Percentiles rank a stretch among this genome's conserved stretches.
phyloP scores from a whole-genome alignment of 2,113 vertebrate species.

The Gnathonemus echidnorhynchus region DNA sequence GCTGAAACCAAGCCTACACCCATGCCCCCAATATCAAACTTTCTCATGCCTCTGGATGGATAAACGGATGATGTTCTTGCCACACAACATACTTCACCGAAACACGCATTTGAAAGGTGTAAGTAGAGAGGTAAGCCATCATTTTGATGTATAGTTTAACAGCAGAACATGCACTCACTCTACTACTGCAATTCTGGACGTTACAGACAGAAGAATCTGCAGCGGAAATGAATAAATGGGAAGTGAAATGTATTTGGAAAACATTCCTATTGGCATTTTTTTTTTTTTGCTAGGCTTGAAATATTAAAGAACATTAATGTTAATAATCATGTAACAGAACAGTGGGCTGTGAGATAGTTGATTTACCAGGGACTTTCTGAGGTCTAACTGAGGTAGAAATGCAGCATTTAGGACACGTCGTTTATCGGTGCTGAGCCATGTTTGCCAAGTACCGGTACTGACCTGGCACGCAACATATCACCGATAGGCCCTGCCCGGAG shows the following conservation, averaged over 20 bases:
- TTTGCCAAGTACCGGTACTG: neutral
- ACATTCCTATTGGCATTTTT: neutral
- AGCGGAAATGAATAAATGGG: neutral
- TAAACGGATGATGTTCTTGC: neutral
- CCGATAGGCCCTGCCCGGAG: neutral
- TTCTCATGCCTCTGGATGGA: neutral
- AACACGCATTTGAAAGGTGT: neutral
- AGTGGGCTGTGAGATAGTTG: neutral
- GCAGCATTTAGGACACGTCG: neutral
- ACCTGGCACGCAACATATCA: neutral
- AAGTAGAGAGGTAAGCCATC: neutral
- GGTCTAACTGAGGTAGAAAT: neutral
- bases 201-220: neutral
- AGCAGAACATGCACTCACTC: neutral
- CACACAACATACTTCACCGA: neutral
- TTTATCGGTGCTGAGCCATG: neutral
- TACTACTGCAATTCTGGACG: neutral
- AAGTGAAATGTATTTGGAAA: neutral
- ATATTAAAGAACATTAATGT: neutral
- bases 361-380: neutral
- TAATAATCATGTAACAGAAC: neutral
- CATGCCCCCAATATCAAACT: neutral
- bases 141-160: neutral
- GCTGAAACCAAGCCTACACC: neutral
- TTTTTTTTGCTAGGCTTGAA: neutral